These are phyloP conservation scores for Oreochromis tanganicae DNA, from an alignment of 2,113 vertebrate species.

Conservation along the genomic window DNA sequence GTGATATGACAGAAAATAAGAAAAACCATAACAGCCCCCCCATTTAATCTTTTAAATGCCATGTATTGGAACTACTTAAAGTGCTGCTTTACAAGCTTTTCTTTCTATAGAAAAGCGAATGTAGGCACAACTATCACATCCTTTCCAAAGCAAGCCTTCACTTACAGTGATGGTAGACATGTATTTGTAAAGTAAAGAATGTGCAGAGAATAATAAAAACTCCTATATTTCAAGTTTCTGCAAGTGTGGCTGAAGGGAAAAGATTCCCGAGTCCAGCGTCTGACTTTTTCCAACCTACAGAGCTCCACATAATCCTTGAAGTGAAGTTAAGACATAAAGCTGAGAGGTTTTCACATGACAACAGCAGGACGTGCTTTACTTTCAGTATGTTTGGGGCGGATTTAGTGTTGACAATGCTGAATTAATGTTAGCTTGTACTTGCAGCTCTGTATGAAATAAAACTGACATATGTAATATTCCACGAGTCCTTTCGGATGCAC, in stretches of 20 bases:
- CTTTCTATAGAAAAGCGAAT: not conserved
- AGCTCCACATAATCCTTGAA: not conserved
- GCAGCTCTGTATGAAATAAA: not conserved
- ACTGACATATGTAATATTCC: not conserved
- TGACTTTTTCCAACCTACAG: not conserved
- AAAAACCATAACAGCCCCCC: not conserved
- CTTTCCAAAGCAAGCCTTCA: not conserved
- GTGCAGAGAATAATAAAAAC: not conserved
- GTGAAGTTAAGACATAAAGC: not conserved
- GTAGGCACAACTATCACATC: not conserved
- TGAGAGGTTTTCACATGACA: constrained; percentile 10
- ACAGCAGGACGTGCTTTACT: not conserved
- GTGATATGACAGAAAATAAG: not conserved
- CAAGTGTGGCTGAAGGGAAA: not conserved
- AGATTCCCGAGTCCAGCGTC: not conserved
- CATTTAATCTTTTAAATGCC: not conserved
- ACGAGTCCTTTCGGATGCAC: not conserved
- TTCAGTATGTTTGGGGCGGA: not conserved
- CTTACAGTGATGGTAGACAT: not conserved
- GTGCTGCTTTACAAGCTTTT: not conserved
- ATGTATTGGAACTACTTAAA: not conserved
- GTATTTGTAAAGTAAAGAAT: not conserved
- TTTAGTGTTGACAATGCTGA: not conserved
- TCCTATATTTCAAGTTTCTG: not conserved
- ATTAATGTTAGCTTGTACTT: not conserved